Conservation (phyloP, 2,113 vertebrate genomes). For the Sapajus apella region DNA sequence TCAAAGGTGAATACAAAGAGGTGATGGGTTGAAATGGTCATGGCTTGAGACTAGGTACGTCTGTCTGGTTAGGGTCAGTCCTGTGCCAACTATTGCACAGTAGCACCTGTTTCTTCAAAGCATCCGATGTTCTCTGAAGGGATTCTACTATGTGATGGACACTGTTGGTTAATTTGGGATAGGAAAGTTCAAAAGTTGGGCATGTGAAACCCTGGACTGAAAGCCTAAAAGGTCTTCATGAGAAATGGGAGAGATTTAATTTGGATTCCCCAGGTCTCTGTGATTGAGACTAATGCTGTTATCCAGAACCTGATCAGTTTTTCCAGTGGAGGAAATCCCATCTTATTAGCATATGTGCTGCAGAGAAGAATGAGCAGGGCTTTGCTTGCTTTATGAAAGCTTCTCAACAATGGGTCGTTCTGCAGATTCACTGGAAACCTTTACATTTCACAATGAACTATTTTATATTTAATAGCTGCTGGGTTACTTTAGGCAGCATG, state of each 20-base stretch:
- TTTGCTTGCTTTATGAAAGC: background rate
- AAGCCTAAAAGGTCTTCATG: conserved; percentile 64
- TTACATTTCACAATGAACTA: conserved; percentile 16
- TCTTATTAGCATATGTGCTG: background rate
- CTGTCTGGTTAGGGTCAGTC: background rate
- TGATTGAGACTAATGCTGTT: conserved; percentile 47
- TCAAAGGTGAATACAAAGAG: background rate
- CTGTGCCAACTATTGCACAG: background rate
- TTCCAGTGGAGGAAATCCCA: conserved; percentile 55
- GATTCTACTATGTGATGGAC: conserved; percentile 43
- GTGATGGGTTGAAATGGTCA: background rate
- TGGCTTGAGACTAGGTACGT: background rate
- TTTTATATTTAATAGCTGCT: conserved; percentile 43
- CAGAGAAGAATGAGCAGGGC: background rate
- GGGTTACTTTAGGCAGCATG: conserved; percentile 16
- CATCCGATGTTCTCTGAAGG: background rate
- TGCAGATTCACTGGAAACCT: background rate
- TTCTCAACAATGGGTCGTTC: background rate
- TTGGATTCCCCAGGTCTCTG: conserved; percentile 65
- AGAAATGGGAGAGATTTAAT: conserved; percentile 65
- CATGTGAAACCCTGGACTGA: conserved; percentile 48
- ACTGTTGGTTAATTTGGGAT: conserved; percentile 57
- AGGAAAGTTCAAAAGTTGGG: background rate
- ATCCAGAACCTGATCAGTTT: conserved; percentile 51
- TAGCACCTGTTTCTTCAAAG: background rate